Conservation (phyloP, 2,113 vertebrate species). For the Rhinogobius similis region DNA sequence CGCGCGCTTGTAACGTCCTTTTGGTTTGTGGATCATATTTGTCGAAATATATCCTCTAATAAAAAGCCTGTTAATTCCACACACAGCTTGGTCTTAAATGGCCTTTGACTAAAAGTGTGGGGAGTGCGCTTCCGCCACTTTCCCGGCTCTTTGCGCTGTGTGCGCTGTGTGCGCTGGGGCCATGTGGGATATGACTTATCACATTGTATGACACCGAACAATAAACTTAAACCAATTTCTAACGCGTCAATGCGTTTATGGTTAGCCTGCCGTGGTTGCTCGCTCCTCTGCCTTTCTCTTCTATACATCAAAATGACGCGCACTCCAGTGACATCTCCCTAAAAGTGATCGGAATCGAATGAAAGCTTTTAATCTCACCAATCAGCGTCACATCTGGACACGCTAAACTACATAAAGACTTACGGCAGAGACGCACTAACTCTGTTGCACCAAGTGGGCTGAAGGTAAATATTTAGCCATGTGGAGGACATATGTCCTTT, state of each 20-base stretch:
- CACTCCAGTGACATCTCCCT: slow-evolving; percentile 63
- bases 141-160: slow-evolving; percentile 1
- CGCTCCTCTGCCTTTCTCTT: slow-evolving; percentile 52
- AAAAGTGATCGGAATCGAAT: slow-evolving; percentile 75
- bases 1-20: slow-evolving; percentile 33
- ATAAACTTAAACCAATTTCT: slow-evolving; percentile 79
- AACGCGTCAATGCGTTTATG: slow-evolving; percentile 71
- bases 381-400: slow-evolving; percentile 72
- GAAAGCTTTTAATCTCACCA: slow-evolving; percentile 74
- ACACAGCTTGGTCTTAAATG: background rate
- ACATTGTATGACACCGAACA: slow-evolving; percentile 73
- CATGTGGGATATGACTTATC: slow-evolving; percentile 73
- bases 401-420: slow-evolving; percentile 63
- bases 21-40: slow-evolving; percentile 48
- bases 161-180: slow-evolving; percentile 19
- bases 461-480: background rate
- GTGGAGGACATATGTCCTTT: background rate
- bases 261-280: slow-evolving; percentile 55
- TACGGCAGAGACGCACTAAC: slow-evolving; percentile 20
- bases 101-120: slow-evolving; percentile 2
- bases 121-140: slow-evolving; percentile 16
- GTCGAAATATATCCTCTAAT: slow-evolving; percentile 44
- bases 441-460: background rate
- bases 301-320: slow-evolving; percentile 69
- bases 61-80: slow-evolving; percentile 59